Evolutionary conservation across 2,113 vertebrate genomes (phyloP).

Genomic region (Psittacula cyanocephala): DNA sequence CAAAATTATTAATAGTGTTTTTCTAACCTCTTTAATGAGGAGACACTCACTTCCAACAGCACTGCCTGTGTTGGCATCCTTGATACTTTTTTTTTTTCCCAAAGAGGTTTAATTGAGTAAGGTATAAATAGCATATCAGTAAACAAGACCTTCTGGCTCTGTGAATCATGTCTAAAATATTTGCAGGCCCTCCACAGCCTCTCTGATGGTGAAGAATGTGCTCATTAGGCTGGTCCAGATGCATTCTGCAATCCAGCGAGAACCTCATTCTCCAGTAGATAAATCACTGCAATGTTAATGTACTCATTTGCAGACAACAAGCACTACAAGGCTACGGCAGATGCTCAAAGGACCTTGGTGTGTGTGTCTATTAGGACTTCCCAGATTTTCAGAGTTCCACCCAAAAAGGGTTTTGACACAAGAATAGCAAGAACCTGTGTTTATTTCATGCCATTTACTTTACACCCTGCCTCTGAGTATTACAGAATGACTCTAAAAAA

Average conservation of each 20-base stretch:
- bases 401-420: not conserved
- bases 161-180: slow-evolving; percentile 68
- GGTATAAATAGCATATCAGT: slow-evolving; percentile 69
- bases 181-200: slow-evolving; percentile 43
- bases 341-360: not conserved
- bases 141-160: slow-evolving; percentile 63
- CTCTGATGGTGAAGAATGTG: slow-evolving; percentile 53
- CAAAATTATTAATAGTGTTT: slow-evolving; percentile 54
- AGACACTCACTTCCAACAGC: slow-evolving; percentile 31
- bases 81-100: not conserved
- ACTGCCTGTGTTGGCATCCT: slow-evolving; percentile 15
- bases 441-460: not conserved
- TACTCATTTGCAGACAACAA: not conserved
- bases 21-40: slow-evolving; percentile 36
- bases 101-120: slow-evolving; percentile 54
- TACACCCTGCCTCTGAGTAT: not conserved
- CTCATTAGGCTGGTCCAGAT: slow-evolving; percentile 66
- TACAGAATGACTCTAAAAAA: not conserved
- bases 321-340: not conserved
- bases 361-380: not conserved
- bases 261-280: not conserved
- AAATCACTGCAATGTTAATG: slow-evolving; percentile 20
- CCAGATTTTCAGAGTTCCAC: not conserved
- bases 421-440: not conserved
- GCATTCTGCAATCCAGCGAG: slow-evolving; percentile 9